Evolutionary conservation across 1,140 invertebrate genomes (phyloP).

Genomic region (Orius laevigatus): DNA sequence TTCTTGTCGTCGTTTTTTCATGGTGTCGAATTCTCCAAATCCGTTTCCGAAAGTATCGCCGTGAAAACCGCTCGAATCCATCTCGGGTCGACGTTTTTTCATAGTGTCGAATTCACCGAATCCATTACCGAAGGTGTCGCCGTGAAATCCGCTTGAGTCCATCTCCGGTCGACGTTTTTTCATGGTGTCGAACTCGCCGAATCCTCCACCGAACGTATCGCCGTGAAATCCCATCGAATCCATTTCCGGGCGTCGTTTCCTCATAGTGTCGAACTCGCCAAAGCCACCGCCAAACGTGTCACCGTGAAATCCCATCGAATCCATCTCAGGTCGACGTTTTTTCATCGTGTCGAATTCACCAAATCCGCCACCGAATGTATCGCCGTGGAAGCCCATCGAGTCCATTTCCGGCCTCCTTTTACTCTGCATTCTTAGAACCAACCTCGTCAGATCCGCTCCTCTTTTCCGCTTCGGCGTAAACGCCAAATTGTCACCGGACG

Average conservation of each 20-base stretch:
- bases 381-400: constrained; percentile 29
- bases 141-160: constrained; percentile 26
- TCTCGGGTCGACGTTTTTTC: constrained; percentile 25
- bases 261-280: constrained; percentile 24
- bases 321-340: constrained; percentile 21
- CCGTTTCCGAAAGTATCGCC: constrained; percentile 25
- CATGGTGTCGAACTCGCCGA: constrained; percentile 29
- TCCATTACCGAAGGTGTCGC: constrained; percentile 28
- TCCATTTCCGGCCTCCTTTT: constrained; percentile 29
- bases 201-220: constrained; percentile 27
- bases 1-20: constrained; percentile 22
- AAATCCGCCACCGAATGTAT: constrained; percentile 30
- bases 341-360: constrained; percentile 32
- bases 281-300: constrained; percentile 22
- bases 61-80: constrained; percentile 24
- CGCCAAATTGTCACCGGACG: constrained; percentile 29
- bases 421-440: constrained; percentile 30
- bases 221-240: constrained; percentile 23
- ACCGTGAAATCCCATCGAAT: constrained; percentile 25
- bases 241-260: constrained; percentile 24
- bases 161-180: constrained; percentile 22
- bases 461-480: constrained; percentile 24
- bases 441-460: constrained; percentile 22
- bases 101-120: constrained; percentile 31
- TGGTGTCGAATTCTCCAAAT: constrained; percentile 25